Percentiles rank a stretch among this genome's conserved stretches.
Evolutionary conservation across 1,140 invertebrate species (phyloP).

Genomic region (Drosophila punjabiensis): DNA sequence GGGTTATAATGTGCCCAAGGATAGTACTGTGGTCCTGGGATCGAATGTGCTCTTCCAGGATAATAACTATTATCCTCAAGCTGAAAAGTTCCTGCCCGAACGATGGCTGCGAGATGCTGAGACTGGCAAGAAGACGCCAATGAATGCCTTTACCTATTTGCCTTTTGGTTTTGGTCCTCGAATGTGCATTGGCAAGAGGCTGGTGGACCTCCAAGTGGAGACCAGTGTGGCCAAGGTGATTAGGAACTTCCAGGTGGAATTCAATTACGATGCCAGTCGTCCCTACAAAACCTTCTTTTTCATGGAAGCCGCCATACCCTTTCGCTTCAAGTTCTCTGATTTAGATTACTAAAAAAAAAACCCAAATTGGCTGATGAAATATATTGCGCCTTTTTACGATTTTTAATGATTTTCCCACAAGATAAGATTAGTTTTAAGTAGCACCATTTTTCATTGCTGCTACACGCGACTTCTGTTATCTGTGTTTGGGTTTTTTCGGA

Average conservation of each 20-base stretch:
- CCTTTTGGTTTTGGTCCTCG: constrained; percentile 88
- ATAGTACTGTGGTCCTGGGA: constrained; percentile 70
- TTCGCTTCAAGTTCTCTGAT: constrained; percentile 63
- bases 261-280: constrained; percentile 73
- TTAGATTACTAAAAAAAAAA: constrained; percentile 40
- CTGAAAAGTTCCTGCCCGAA: constrained; percentile 90
- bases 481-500: too few species aligned
- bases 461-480: too few species aligned
- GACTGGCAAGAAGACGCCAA: constrained; percentile 37
- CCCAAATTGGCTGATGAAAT: constrained; percentile 5
- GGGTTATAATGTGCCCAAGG: constrained; percentile 93
- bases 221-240: constrained; percentile 87
- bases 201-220: constrained; percentile 90
- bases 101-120: constrained; percentile 88
- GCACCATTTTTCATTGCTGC: too few species aligned
- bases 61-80: constrained; percentile 87
- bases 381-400: not conserved
- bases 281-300: constrained; percentile 46
- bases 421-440: too few species aligned
- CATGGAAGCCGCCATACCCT: constrained; percentile 54
- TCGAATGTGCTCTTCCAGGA: constrained; percentile 50
- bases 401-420: too few species aligned
- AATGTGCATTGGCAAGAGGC: constrained; percentile 87
- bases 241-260: constrained; percentile 87
- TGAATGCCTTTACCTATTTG: constrained; percentile 54